phyloP scores from a whole-genome alignment of 2,113 vertebrate genomes.

The Apus apus region DNA sequence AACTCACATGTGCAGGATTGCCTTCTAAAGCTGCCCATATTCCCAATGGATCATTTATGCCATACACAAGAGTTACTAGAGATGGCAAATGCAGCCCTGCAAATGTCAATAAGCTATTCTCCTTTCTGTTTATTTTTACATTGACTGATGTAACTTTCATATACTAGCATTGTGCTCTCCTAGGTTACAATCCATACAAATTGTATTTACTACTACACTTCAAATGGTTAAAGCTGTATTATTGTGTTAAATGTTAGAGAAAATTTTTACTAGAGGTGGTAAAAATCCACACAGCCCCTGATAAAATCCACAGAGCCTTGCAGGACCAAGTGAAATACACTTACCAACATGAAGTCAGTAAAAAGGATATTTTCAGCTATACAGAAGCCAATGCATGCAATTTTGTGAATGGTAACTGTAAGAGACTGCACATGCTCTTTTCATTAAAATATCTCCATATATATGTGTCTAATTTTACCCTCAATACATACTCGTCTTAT shows the following conservation, averaged over 20 bases:
- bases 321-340: constrained; percentile 2
- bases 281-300: not conserved
- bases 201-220: not conserved
- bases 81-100: not conserved
- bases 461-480: not conserved
- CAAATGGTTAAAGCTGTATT: not conserved
- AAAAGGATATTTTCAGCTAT: constrained; percentile 23
- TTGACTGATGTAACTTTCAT: not conserved
- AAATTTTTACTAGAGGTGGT: not conserved
- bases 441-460: not conserved
- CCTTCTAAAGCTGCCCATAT: not conserved
- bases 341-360: not conserved
- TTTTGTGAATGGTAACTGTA: not conserved
- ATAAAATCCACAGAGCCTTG: not conserved
- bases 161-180: not conserved
- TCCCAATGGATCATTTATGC: not conserved
- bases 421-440: not conserved
- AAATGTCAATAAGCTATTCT: not conserved
- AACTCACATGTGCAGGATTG: not conserved
- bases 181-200: not conserved
- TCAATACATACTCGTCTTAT: not conserved
- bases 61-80: not conserved
- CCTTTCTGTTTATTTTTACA: not conserved
- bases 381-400: not conserved
- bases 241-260: not conserved